These are phyloP conservation scores for Salvator merianae DNA, from an alignment of 2,113 vertebrate genomes.

Conservation along the genomic window DNA sequence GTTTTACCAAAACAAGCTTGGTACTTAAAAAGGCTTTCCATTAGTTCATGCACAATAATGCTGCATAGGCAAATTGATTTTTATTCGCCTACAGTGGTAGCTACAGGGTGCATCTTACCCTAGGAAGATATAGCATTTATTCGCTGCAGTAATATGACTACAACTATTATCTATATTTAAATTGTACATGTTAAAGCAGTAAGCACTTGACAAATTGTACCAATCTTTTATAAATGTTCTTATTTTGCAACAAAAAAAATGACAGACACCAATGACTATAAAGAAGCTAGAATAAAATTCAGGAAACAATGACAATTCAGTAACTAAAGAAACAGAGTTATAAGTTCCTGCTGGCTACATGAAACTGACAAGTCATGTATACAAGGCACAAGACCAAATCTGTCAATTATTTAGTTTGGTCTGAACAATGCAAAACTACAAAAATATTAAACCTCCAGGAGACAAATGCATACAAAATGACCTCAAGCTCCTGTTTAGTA, in stretches of 20 bases:
- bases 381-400: neutral
- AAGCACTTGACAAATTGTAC: neutral
- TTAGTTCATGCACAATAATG: too few species aligned
- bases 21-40: neutral
- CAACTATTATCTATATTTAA: neutral
- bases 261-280: too few species aligned
- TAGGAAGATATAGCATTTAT: too few species aligned
- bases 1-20: too few species aligned
- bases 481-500: neutral
- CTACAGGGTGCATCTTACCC: too few species aligned
- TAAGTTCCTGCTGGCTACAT: neutral
- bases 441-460: neutral
- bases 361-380: neutral
- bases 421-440: neutral
- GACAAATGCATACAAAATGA: neutral
- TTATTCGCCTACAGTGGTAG: too few species aligned
- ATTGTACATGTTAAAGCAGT: neutral
- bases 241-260: neutral
- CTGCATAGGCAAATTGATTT: neutral
- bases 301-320: neutral
- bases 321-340: neutral
- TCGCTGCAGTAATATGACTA: too few species aligned
- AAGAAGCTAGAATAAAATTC: neutral
- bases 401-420: neutral
- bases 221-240: neutral